Evolutionary conservation across 2,113 vertebrate genomes (phyloP).

Genomic region (Myodes glareolus): DNA sequence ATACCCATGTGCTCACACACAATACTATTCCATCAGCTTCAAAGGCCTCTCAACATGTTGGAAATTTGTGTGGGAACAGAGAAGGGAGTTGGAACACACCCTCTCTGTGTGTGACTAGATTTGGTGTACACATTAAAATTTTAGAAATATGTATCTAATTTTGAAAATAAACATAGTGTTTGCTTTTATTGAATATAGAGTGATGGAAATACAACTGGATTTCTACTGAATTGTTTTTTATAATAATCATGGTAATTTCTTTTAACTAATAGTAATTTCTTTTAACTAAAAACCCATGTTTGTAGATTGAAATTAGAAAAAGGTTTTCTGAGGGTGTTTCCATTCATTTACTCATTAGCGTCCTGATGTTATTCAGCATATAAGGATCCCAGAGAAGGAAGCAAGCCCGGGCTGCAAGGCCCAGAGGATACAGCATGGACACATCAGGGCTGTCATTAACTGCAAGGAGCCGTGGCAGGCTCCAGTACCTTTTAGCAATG

Average conservation of each 20-base stretch:
- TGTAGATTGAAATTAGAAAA: slow-evolving; percentile 55
- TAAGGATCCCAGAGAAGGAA: background rate
- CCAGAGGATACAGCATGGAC: background rate
- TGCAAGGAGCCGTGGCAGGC: background rate
- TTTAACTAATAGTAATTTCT: slow-evolving; percentile 15
- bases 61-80: slow-evolving; percentile 58
- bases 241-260: slow-evolving; percentile 34
- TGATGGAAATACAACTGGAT: slow-evolving; percentile 24
- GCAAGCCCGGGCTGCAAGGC: background rate
- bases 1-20: slow-evolving; percentile 30
- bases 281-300: slow-evolving; percentile 41
- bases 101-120: background rate
- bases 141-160: background rate
- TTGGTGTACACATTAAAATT: background rate
- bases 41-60: slow-evolving; percentile 58
- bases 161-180: background rate
- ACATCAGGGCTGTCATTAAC: background rate
- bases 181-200: slow-evolving; percentile 11
- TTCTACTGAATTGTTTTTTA: slow-evolving; percentile 35
- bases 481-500: background rate
- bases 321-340: slow-evolving; percentile 45
- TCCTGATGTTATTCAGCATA: slow-evolving; percentile 12
- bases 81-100: background rate
- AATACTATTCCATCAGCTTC: slow-evolving; percentile 58
- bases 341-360: slow-evolving; percentile 9